Evolutionary conservation across 2,797 vertebrate species (phyloP).

Genomic region (Lerista edwardsae): DNA sequence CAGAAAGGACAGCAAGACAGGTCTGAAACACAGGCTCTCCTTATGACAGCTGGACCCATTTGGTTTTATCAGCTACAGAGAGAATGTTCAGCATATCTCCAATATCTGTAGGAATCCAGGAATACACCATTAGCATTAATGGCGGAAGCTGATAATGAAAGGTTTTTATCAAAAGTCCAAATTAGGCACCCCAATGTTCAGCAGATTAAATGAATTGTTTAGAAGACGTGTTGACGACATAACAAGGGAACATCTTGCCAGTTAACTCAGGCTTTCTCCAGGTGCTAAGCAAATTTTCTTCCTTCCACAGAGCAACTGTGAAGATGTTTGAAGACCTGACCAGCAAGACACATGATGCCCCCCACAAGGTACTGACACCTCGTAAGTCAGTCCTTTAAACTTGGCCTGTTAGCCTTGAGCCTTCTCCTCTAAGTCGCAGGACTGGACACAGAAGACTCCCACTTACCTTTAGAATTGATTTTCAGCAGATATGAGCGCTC

Average conservation of each 20-base stretch:
- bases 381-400: neutral
- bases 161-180: neutral
- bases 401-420: neutral
- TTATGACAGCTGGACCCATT: neutral
- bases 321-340: neutral
- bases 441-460: neutral
- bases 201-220: neutral
- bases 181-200: neutral
- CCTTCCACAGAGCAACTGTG: neutral
- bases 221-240: neutral
- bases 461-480: conserved; percentile 89
- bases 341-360: neutral
- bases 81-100: accelerated
- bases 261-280: neutral
- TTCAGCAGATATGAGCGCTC: conserved; percentile 96
- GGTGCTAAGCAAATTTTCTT: neutral
- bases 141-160: too few relatives aligned
- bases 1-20: too few relatives aligned
- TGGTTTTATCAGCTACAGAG: accelerated
- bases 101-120: neutral
- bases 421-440: too few relatives aligned
- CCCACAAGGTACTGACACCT: neutral
- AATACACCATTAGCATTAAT: neutral
- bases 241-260: neutral
- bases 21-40: neutral